Conservation (phyloP, 2,797 vertebrate species). For the Mormyrops boulengeri region DNA sequence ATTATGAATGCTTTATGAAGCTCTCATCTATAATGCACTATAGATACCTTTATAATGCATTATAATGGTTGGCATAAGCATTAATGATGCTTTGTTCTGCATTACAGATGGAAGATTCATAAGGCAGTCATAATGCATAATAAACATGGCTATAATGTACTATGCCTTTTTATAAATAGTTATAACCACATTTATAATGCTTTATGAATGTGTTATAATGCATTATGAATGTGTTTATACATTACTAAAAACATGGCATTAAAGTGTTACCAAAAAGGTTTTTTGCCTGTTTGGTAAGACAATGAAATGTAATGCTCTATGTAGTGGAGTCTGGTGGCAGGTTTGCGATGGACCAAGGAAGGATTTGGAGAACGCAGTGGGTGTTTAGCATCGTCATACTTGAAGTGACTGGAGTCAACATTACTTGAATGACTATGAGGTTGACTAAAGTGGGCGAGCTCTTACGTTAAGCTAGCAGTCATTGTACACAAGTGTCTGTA, state of each 20-base stretch:
- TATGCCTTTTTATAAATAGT: background rate
- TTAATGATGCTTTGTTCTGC: background rate
- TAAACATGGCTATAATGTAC: background rate
- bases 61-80: background rate
- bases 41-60: background rate
- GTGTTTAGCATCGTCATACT: conserved; percentile 93
- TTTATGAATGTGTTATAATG: background rate
- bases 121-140: background rate
- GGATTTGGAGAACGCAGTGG: conserved; percentile 73
- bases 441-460: conserved; percentile 65
- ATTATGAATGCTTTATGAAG: background rate
- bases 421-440: conserved; percentile 97
- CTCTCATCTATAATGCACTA: background rate
- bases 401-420: conserved; percentile 88
- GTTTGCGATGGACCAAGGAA: conserved; percentile 51
- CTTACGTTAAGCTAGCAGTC: conserved; percentile 81
- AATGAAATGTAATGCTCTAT: conserved; percentile 55
- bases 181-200: background rate
- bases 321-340: conserved; percentile 79
- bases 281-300: conserved; percentile 52
- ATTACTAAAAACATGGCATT: background rate
- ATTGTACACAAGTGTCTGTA: conserved; percentile 66
- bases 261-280: background rate
- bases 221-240: background rate
- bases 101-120: background rate